phyloP scores from a whole-genome alignment of 2,113 vertebrate species.

The Pseudolaguvia tuberculata region DNA sequence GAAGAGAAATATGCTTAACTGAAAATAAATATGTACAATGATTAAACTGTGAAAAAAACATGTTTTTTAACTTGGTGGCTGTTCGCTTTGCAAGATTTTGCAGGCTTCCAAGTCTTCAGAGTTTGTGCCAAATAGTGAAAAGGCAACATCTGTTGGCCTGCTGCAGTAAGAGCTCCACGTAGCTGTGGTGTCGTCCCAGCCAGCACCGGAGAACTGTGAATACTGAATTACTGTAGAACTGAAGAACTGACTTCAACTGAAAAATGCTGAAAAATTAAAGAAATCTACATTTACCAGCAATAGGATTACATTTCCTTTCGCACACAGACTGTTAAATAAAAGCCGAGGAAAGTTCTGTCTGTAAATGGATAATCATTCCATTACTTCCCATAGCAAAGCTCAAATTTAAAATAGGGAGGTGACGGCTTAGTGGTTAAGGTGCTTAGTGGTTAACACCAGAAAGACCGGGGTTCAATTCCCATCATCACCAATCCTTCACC shows the following conservation, averaged over 20 bases:
- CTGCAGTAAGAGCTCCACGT: constrained; percentile 12
- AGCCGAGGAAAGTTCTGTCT: not conserved
- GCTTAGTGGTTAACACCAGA: not conserved
- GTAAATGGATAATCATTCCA: not conserved
- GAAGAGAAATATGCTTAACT: constrained; percentile 4
- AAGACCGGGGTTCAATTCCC: too few species aligned
- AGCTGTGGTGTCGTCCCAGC: constrained; percentile 18
- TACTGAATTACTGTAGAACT: not conserved
- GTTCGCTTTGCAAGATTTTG: not conserved
- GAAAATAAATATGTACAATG: not conserved
- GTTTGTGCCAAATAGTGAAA: constrained; percentile 24
- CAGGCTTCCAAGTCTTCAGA: constrained; percentile 22
- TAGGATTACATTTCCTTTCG: not conserved
- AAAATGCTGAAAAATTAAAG: too few species aligned
- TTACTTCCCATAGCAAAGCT: not conserved
- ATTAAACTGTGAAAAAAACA: not conserved
- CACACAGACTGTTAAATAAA: not conserved
- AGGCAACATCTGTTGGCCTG: constrained; percentile 38
- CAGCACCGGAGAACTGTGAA: constrained; percentile 2
- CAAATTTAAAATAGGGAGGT: not conserved
- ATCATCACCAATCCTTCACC: too few species aligned
- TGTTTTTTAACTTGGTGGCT: constrained; percentile 5
- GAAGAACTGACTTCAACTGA: too few species aligned
- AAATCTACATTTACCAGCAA: not conserved
- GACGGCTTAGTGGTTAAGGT: too few species aligned